Percentiles rank a stretch among this genome's conserved stretches.
phyloP scores from a whole-genome alignment of 2,113 vertebrate genomes.

The human (Homo sapiens) region DNA sequence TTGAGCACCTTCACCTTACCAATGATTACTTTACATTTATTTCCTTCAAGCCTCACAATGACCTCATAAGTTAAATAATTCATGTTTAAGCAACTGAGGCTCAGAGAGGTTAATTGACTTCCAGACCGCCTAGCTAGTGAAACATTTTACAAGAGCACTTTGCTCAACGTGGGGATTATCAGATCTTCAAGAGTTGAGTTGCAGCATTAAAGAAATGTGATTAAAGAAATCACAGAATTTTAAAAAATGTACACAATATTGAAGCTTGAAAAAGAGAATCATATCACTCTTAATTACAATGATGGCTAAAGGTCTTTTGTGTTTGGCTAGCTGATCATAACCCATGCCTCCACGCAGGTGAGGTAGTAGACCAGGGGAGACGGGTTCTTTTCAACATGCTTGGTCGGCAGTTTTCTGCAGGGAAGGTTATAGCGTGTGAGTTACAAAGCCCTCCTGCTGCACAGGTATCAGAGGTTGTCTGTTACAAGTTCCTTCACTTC shows the following conservation, averaged over 20 bases:
- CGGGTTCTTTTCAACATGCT: conserved; percentile 57
- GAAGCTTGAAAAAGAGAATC: conserved; percentile 47
- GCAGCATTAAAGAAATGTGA: conserved; percentile 36
- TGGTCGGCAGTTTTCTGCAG: conserved; percentile 55
- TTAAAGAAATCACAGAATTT: conserved; percentile 20
- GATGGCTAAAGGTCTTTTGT: conserved; percentile 67
- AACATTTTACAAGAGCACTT: conserved; percentile 27
- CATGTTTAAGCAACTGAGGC: conserved; percentile 52
- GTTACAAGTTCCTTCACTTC: conserved; percentile 70
- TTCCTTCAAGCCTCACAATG: not conserved
- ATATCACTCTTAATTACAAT: conserved; percentile 52
- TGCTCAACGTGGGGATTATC: not conserved
- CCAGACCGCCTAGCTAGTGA: conserved; percentile 16
- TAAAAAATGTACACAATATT: conserved; percentile 1
- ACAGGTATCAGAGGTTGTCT: conserved; percentile 66
- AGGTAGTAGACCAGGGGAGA: conserved; percentile 19
- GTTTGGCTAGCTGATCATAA: conserved; percentile 52
- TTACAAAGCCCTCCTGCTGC: conserved; percentile 73
- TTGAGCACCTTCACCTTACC: not conserved
- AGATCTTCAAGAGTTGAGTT: conserved; percentile 43
- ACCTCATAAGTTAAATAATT: conserved; percentile 57
- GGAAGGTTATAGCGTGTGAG: conserved; percentile 60
- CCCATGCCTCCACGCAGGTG: not conserved
- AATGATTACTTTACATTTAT: conserved; percentile 40
- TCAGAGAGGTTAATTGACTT: conserved; percentile 72